These are phyloP conservation scores for Diorhabda elongata DNA, from an alignment of 1,140 invertebrate species.

Conservation along the genomic window DNA sequence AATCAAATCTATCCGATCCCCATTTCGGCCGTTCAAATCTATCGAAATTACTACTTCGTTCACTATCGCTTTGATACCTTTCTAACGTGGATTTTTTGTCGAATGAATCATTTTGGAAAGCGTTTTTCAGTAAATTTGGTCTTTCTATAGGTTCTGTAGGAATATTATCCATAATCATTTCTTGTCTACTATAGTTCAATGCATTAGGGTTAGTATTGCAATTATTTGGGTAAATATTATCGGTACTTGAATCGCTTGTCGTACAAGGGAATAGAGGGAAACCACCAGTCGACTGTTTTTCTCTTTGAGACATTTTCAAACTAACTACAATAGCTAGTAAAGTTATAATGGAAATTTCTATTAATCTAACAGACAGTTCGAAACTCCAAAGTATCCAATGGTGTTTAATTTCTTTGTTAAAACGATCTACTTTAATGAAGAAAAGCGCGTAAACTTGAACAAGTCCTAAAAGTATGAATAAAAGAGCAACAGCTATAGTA, in stretches of 20 bases:
- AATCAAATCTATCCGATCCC: conserved; percentile 43
- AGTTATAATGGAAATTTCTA: conserved; percentile 79
- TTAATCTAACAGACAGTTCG: conserved; percentile 74
- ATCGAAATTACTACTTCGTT: conserved; percentile 39
- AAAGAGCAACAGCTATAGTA: conserved; percentile 75
- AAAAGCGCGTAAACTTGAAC: conserved; percentile 81
- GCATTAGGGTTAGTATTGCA: conserved; percentile 81
- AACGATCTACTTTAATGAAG: conserved; percentile 57
- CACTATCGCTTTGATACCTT: conserved; percentile 44
- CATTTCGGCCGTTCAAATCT: conserved; percentile 45
- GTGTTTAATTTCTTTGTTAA: conserved; percentile 50
- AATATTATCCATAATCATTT: conserved; percentile 55
- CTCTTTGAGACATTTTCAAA: conserved; percentile 57
- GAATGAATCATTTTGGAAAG: conserved; percentile 49
- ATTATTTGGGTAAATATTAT: conserved; percentile 77
- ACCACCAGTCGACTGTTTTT: conserved; percentile 61
- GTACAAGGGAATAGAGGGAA: conserved; percentile 74
- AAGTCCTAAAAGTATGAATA: conserved; percentile 75
- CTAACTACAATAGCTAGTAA: conserved; percentile 80
- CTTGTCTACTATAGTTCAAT: conserved; percentile 71
- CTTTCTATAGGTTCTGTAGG: conserved; percentile 50
- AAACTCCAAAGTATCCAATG: conserved; percentile 87
- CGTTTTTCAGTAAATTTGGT: conserved; percentile 48
- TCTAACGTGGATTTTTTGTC: conserved; percentile 54
- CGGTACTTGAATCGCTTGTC: conserved; percentile 71